phyloP scores from a whole-genome alignment of 2,888 invertebrate species.

The Brachycybe producta region DNA sequence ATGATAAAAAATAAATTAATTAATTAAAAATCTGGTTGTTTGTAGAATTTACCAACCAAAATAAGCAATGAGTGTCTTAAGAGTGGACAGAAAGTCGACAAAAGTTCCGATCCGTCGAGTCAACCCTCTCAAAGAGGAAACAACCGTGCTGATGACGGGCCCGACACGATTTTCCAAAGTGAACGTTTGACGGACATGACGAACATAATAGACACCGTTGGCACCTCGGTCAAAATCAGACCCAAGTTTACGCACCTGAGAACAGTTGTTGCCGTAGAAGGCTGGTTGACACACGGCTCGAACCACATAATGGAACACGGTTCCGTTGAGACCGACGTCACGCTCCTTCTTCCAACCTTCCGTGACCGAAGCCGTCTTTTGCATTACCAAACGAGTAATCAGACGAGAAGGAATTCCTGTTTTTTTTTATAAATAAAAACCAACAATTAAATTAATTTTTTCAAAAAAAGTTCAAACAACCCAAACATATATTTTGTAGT shows the following conservation, averaged over 20 bases:
- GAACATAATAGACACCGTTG: not conserved
- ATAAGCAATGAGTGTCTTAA: conserved; percentile 9
- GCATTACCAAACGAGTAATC: not conserved
- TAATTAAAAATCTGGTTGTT: not conserved
- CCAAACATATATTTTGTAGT: not conserved
- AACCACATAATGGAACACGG: conserved; percentile 10
- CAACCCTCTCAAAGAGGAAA: not conserved
- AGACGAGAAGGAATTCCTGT: conserved; percentile 4
- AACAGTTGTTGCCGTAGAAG: conserved; percentile 14
- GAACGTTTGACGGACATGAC: not conserved
- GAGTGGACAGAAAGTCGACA: conserved; percentile 6
- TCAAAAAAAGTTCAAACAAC: not conserved
- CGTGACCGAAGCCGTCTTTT: not conserved
- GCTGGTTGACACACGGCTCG: conserved; percentile 10
- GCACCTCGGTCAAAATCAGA: not conserved
- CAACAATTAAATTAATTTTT: not conserved
- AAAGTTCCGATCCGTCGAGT: not conserved
- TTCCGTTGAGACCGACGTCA: not conserved
- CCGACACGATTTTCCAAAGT: not conserved
- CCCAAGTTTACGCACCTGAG: conserved; percentile 10
- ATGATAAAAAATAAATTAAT: conserved; percentile 6
- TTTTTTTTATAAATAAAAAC: not conserved
- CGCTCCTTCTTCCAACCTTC: conserved; percentile 12
- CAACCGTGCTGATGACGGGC: not conserved
- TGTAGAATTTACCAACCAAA: not conserved